A percentile compares a stretch with the other conserved stretches of the same genome.
These are phyloP conservation scores for Diorhabda elongata DNA, from an alignment of 1,140 invertebrate genomes.

Conservation along the genomic window DNA sequence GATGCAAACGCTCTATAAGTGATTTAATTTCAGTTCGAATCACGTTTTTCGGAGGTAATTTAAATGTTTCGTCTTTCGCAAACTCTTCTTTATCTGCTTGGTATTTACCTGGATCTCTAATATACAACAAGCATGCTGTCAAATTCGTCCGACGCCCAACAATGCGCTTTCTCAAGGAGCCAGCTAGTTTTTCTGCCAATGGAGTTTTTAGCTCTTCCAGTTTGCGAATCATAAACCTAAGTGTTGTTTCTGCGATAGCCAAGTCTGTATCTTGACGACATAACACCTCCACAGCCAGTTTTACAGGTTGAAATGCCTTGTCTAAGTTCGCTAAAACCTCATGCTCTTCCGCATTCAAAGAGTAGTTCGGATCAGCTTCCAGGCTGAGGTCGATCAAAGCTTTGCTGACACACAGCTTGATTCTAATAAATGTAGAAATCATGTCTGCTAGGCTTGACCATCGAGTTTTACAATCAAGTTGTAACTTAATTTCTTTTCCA, in stretches of 20 bases:
- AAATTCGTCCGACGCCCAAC: constrained; percentile 10
- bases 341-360: constrained; percentile 14
- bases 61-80: constrained; percentile 13
- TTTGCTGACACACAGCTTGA: constrained; percentile 19
- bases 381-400: constrained; percentile 17
- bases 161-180: constrained; percentile 11
- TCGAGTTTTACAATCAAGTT: constrained; percentile 17
- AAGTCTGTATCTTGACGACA: constrained; percentile 12
- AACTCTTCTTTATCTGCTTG: not conserved
- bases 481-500: constrained; percentile 15
- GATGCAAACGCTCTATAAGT: not conserved
- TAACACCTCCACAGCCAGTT: constrained; percentile 14
- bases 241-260: constrained; percentile 12
- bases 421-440: constrained; percentile 16
- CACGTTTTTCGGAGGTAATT: not conserved
- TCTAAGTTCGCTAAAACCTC: constrained; percentile 15
- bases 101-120: constrained; percentile 10
- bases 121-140: constrained; percentile 12
- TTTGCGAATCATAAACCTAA: constrained; percentile 18
- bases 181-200: constrained; percentile 1
- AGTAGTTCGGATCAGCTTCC: constrained; percentile 18
- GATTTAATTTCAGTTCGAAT: too few relatives aligned
- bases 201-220: constrained; percentile 19
- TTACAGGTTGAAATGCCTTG: constrained; percentile 16
- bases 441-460: constrained; percentile 14